These are phyloP conservation scores for Pontoporia blainvillei DNA, from an alignment of 2,113 vertebrate genomes.

Conservation along the genomic window DNA sequence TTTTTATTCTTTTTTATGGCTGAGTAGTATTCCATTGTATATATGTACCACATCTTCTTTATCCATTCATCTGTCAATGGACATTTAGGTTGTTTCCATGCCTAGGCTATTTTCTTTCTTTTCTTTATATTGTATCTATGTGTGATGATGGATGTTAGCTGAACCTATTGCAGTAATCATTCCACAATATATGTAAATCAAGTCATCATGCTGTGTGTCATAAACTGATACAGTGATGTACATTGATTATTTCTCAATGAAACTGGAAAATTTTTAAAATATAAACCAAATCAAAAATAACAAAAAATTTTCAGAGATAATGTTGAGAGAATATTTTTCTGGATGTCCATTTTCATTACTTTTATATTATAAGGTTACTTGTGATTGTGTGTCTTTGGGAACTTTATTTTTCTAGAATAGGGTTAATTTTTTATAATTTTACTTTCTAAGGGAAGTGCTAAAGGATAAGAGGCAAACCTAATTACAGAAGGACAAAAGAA, in stretches of 20 bases:
- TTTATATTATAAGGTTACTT: background rate
- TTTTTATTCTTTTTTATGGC: background rate
- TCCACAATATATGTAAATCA: background rate
- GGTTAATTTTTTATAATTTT: conserved; percentile 7
- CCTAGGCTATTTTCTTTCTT: background rate
- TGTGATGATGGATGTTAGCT: background rate
- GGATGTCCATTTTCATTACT: background rate
- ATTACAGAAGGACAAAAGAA: background rate
- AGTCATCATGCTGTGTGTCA: background rate
- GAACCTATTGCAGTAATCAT: background rate
- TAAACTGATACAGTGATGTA: background rate
- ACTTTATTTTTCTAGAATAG: background rate
- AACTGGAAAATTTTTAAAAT: background rate
- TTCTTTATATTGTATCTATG: background rate
- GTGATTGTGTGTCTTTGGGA: background rate
- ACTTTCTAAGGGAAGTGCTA: background rate
- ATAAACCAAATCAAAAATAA: background rate
- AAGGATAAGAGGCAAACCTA: background rate
- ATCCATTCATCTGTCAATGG: background rate
- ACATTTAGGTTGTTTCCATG: background rate
- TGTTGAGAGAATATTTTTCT: background rate
- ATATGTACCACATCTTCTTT: background rate
- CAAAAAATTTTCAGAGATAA: background rate
- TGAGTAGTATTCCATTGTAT: background rate
- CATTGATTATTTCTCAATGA: background rate